Evolutionary conservation across 2,797 vertebrate genomes (phyloP), one percentile per base, ranked within the genome.

Genomic region (Platyrinchus mystaceus): DNA sequence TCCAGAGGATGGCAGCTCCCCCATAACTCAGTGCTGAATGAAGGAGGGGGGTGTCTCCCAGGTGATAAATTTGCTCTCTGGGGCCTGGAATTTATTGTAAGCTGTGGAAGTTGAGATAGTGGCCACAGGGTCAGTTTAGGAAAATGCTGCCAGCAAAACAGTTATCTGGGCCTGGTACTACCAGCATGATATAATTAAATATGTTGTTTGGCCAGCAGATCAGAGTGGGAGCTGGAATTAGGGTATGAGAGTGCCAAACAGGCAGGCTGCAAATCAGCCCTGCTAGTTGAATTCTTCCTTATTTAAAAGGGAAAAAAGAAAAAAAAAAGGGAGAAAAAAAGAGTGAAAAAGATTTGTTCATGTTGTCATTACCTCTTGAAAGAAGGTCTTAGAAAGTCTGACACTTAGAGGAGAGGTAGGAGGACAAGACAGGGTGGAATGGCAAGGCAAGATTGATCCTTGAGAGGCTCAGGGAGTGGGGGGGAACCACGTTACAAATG

Each of bases 121-220:
- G 58, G 62, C 83, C 52, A 19, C 18, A 24, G 68, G 91, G 77
- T 91, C 94, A 89, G 80, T 90, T 90, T 79, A 82, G 94, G 80
- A 77, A 93, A 97, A 71, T 0, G 19, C 56, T 87, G 91, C 93
- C 89, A 94, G 83, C 22, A 30, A 52, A 92, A 64, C 44, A 32
- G 83, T 64, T 94, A 63, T 79, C 77, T 94, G 93, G 91, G 78
- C 70, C 91, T 95, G 93, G 94, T 94, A 94, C 83, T 83, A 94
- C 95, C 93, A 95, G 93, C 59, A 16, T 46, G 86, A 67, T 95
- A 58, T 22, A 89, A 76, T 96, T 91, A 88, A 87, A 67, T 64
- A 70, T 6, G 27, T 69, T 93, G 74, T 76, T 93, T 91, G 95
- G 95, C 83, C 37, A 73, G 80, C 59, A 67, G 69, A 82, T 84